These are phyloP conservation scores for Ciconia boyciana DNA, from an alignment of 2,113 vertebrate species.

Conservation along the genomic window DNA sequence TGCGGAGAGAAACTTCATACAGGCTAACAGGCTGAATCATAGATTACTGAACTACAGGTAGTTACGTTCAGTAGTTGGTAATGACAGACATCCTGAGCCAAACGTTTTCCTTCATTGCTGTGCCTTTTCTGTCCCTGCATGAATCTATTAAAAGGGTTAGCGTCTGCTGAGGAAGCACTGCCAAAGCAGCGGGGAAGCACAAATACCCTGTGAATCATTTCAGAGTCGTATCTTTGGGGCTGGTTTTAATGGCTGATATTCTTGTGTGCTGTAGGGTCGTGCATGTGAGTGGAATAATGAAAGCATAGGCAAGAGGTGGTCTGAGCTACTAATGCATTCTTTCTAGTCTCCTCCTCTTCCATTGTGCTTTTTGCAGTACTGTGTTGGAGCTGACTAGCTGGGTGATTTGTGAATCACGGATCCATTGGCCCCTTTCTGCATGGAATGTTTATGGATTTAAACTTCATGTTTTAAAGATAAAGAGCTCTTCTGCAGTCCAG, in stretches of 20 bases:
- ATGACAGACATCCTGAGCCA: neutral
- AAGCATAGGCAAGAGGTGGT: neutral
- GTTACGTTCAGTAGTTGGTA: neutral
- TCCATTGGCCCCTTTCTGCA: neutral
- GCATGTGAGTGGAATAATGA: neutral
- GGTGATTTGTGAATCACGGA: neutral
- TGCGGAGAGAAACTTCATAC: neutral
- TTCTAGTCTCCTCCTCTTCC: neutral
- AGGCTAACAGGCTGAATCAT: neutral
- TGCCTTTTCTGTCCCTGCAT: neutral
- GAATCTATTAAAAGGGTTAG: constrained; percentile 26
- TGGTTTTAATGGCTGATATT: neutral
- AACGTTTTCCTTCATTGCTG: neutral
- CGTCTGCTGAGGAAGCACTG: constrained; percentile 27
- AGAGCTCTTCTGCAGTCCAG: neutral
- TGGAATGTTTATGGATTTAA: neutral
- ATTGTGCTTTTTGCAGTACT: neutral
- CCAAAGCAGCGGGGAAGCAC: constrained; percentile 16
- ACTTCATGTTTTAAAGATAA: neutral
- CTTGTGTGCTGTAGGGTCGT: neutral
- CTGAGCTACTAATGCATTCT: neutral
- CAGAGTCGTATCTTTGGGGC: neutral
- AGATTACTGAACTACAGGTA: constrained; percentile 4
- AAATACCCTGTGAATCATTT: constrained; percentile 39
- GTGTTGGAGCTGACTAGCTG: neutral